Evolutionary conservation across 2,797 vertebrate genomes (phyloP), one percentile per base, ranked within the genome.

Genomic region (Acanthurus tractus): DNA sequence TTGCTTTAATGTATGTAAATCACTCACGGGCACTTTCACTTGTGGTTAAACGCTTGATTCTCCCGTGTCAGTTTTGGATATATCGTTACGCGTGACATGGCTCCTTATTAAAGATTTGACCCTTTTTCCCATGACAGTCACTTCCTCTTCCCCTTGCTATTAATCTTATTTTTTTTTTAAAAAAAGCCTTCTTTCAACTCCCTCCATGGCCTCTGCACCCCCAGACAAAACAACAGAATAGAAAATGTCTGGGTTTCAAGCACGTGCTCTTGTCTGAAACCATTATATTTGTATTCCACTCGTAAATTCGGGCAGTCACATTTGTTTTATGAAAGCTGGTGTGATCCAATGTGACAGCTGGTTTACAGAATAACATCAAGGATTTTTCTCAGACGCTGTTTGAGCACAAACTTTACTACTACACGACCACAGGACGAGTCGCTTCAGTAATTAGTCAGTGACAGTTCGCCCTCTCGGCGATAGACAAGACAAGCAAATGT

Each of bases 1-100:
- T 82, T 17, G 54, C 23, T 34, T 59, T 86, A 86, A 84, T 88
- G 75, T 83, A 88, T 84, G 84, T 82, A 87, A 88, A 88, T 89
- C 79, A 82, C 74, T 70, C 64, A 2, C 56, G 79, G 78, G 76
- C 72, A 29, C 67, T 78, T 88, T 85, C 70, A 55, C 54, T 86
- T 62, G 13, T 83, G 75, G 68, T 73, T 38, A 52, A 84, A 82
- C 61, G 74, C 48, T 83, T 52, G 36, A 81, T 59, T 75, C 53
- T 46, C 46, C 3, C 67, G 65, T 64, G 76, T 36, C 25, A 78
- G 73, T 81, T 75, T 77, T 25, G 46, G 56, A 42, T 81, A 52
- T 77, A 87, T 82, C 63, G 53, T 44, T 40, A 62, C 1, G 8
- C 59, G 25, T 74, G 81, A 88, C 56, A 25, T 18, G 8, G 75